Evolutionary conservation across 1,140 invertebrate genomes (phyloP).

Genomic region (Platyura marginata): DNA sequence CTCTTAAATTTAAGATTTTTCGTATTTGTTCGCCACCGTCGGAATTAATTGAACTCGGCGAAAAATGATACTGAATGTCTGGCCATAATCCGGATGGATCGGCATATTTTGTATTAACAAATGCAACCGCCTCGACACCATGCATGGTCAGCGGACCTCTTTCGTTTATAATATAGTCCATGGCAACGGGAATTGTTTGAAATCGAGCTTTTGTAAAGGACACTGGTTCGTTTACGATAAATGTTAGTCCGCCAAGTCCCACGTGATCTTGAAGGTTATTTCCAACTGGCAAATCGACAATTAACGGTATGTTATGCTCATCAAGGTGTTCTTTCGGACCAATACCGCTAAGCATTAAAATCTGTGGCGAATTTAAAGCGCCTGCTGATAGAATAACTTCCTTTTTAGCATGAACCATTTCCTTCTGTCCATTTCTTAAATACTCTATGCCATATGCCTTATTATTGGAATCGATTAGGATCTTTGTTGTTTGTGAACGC

Average conservation of each 20-base stretch:
- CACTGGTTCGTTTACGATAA: constrained; percentile 58
- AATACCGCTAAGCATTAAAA: constrained; percentile 81
- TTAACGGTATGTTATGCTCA: constrained; percentile 51
- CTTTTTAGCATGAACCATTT: constrained; percentile 43
- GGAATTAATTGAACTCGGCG: constrained; percentile 61
- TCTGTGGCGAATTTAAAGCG: constrained; percentile 57
- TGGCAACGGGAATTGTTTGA: constrained; percentile 52
- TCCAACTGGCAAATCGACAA: constrained; percentile 58
- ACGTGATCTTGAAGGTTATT: constrained; percentile 58
- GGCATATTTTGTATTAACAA: constrained; percentile 68
- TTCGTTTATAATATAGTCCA: constrained; percentile 65
- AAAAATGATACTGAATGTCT: constrained; percentile 74
- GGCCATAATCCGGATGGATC: constrained; percentile 53
- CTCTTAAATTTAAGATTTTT: constrained; percentile 53
- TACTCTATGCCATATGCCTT: constrained; percentile 62
- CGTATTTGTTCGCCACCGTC: constrained; percentile 57
- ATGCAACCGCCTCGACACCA: constrained; percentile 65
- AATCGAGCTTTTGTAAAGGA: constrained; percentile 59
- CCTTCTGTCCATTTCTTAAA: constrained; percentile 37
- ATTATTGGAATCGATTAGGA: constrained; percentile 48
- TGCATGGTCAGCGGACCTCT: constrained; percentile 62
- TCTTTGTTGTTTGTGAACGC: constrained; percentile 50
- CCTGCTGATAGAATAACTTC: constrained; percentile 71
- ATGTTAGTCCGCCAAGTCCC: constrained; percentile 63
- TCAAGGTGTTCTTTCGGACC: constrained; percentile 62